phyloP scores from a whole-genome alignment of 2,888 invertebrate species.

The Dastarcus helophoroides region DNA sequence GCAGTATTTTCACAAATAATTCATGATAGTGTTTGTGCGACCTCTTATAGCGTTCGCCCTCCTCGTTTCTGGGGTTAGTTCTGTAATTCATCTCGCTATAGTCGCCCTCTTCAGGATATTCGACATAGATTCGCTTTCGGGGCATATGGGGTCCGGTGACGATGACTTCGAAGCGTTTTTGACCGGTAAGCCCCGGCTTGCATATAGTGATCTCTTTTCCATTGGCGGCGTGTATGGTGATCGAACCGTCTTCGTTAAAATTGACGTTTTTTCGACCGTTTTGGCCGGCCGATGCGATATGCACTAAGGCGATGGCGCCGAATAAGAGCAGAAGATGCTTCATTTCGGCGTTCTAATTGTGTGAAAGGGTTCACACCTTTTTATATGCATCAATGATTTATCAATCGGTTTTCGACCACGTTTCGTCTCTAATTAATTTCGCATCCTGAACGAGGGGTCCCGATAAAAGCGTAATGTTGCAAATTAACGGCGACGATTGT shows the following conservation, averaged over 20 bases:
- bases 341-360: constrained; percentile 8
- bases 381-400: too few species aligned
- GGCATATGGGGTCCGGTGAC: constrained; percentile 15
- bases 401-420: too few species aligned
- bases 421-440: too few species aligned
- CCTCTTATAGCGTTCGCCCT: constrained; percentile 5
- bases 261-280: constrained; percentile 12
- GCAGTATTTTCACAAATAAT: constrained; percentile 15
- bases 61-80: constrained; percentile 1
- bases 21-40: constrained; percentile 13
- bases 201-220: constrained; percentile 17
- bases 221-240: constrained; percentile 14
- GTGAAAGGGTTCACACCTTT: too few species aligned
- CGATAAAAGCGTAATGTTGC: too few species aligned
- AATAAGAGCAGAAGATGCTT: constrained; percentile 8
- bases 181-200: constrained; percentile 15
- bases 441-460: too few species aligned
- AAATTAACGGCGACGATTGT: too few species aligned
- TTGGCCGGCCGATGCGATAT: constrained; percentile 9
- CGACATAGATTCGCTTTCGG: constrained; percentile 17
- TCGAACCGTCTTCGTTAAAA: constrained; percentile 19
- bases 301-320: constrained; percentile 3
- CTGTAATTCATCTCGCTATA: constrained; percentile 3
- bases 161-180: constrained; percentile 16
- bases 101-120: constrained; percentile 7